Percentiles rank a stretch among this genome's conserved stretches.
These are phyloP conservation scores for Echeneis naucrates DNA, from an alignment of 2,797 vertebrate genomes.

Conservation along the genomic window DNA sequence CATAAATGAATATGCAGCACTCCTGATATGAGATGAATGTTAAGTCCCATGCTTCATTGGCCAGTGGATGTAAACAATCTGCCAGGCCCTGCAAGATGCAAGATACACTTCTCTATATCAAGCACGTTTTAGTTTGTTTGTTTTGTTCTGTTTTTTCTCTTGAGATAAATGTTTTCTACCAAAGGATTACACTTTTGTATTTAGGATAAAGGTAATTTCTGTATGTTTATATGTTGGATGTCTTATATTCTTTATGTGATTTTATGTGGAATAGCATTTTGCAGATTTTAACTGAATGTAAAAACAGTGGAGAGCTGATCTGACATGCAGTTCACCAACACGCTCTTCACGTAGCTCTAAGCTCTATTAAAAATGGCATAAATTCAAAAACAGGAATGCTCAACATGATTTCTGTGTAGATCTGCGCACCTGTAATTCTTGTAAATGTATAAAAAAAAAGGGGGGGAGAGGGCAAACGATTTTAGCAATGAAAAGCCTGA, in stretches of 20 bases:
- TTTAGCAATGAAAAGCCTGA: conserved; percentile 69
- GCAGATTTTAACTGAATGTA: conserved; percentile 75
- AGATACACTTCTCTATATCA: conserved; percentile 51
- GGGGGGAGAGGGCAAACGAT: conserved; percentile 46
- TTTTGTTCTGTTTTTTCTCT: too few relatives aligned
- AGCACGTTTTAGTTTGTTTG: conserved; percentile 59
- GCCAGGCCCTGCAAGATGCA: conserved; percentile 55
- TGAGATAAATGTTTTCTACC: conserved; percentile 80
- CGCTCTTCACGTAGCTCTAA: conserved; percentile 40
- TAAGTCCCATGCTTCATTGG: conserved; percentile 39
- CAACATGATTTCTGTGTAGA: conserved; percentile 13
- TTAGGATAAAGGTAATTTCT: conserved; percentile 61
- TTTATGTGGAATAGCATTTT: conserved; percentile 69
- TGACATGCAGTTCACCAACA: conserved; percentile 46
- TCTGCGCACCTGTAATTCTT: conserved; percentile 66
- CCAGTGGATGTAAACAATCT: conserved; percentile 44
- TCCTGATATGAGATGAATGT: conserved; percentile 61
- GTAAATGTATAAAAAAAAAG: conserved; percentile 72
- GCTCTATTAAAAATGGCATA: conserved; percentile 33
- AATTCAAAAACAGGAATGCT: conserved; percentile 30
- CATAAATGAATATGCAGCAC: conserved; percentile 60
- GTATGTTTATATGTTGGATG: conserved; percentile 74
- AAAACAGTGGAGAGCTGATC: conserved; percentile 51
- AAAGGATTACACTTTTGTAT: conserved; percentile 81
- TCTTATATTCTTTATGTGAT: conserved; percentile 62